These are phyloP conservation scores for Oxystoma pomonae DNA, from an alignment of 2,888 invertebrate species.

Conservation along the genomic window DNA sequence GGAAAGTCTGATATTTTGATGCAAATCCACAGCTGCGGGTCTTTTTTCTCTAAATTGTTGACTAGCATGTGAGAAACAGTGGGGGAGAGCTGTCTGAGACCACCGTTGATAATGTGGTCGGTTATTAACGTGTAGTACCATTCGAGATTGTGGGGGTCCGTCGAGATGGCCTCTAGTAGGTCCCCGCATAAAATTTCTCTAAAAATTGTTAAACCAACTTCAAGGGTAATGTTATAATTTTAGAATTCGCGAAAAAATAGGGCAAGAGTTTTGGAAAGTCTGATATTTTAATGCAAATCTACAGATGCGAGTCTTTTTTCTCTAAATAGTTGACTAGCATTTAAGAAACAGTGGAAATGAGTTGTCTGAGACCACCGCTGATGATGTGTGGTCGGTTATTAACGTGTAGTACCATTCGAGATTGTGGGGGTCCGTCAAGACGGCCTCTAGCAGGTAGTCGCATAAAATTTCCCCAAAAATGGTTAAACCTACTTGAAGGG, in stretches of 20 bases:
- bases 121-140: slow-evolving; percentile 66
- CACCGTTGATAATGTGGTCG: slow-evolving; percentile 63
- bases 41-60: slow-evolving; percentile 59
- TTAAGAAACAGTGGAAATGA: slow-evolving; percentile 69
- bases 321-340: slow-evolving; percentile 67
- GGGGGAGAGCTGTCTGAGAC: slow-evolving; percentile 60
- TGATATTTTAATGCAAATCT: too few relatives aligned
- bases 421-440: slow-evolving; percentile 49
- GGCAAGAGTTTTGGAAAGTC: too few relatives aligned
- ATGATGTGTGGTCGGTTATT: slow-evolving; percentile 66
- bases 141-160: slow-evolving; percentile 46
- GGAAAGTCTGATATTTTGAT: too few relatives aligned
- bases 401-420: slow-evolving; percentile 59
- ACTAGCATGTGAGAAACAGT: slow-evolving; percentile 69
- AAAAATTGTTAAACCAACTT: too few relatives aligned
- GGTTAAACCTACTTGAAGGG: too few relatives aligned
- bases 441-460: slow-evolving; percentile 60
- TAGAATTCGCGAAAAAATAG: too few relatives aligned
- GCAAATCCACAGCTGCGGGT: slow-evolving; percentile 52
- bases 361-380: slow-evolving; percentile 55
- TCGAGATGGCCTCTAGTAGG: slow-evolving; percentile 58
- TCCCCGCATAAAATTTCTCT: slow-evolving; percentile 59
- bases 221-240: too few relatives aligned
- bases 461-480: slow-evolving; percentile 56
- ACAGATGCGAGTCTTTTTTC: slow-evolving; percentile 53